Evolutionary conservation across 2,113 vertebrate species (phyloP), one percentile per base, ranked within the genome.

Genomic region (Lampris incognitus): DNA sequence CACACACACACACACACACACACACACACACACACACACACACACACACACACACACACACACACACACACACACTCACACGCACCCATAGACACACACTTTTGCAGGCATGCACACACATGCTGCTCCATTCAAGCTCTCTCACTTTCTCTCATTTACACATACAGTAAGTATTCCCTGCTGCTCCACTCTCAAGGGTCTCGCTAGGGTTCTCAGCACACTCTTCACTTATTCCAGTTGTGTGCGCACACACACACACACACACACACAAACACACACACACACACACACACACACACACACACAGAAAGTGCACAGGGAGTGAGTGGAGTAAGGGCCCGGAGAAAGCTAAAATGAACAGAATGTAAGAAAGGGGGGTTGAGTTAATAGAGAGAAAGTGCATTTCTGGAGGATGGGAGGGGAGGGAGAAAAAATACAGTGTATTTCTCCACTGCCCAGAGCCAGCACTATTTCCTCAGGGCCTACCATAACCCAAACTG

Each of bases 341-440:
- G 51, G 36, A 64, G 36, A 8, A 48, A 74, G n/a, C 24, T 24
- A 24, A 7, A 41, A 68, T 69, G 39, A 74, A 80, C 52, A 39
- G 62, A 73, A 69, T 54, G 49, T 46, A 58, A 58, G 51, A 54
- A 9, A 11, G 51, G 49, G 13, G 8, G 51, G 51, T 6, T 24
- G 44, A 68, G 72, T 79, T 79, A 65, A 84, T 72, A 54, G 65
- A 41, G 66, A 82, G 58, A 75, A 82, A 82, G 79, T 79, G 51
- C 40, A 71, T 85, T 86, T 77, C 60, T 67, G 4, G 66, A 54
- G 51, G n/a, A 78, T 57, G 70, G 56, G 57, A 42, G 36, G 64
- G 42, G 36, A 65, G 55, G 39, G 10, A 61, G 69, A 64, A 74
- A 76, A 81, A 65, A 76, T 74, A 68, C 13, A 66, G 62, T 40